phyloP scores from a whole-genome alignment of 2,113 vertebrate genomes.

The Myiagra hebetior region DNA sequence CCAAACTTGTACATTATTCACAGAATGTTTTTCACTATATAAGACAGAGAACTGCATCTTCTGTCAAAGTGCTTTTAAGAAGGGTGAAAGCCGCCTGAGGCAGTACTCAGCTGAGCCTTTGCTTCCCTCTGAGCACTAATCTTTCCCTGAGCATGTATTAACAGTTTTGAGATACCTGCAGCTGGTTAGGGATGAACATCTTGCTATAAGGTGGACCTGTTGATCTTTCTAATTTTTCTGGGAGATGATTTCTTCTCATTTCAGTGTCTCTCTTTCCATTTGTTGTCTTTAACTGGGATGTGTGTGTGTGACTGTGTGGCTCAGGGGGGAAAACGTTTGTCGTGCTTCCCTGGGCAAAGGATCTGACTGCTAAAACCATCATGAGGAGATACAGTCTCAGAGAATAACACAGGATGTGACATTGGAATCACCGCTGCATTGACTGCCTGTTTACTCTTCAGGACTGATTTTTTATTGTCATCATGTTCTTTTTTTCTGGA shows the following conservation, averaged over 20 bases:
- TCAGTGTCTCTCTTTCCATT: not conserved
- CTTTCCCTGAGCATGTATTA: not conserved
- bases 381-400: not conserved
- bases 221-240: not conserved
- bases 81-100: not conserved
- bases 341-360: not conserved
- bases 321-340: accelerated
- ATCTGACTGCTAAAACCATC: not conserved
- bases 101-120: not conserved
- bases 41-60: not conserved
- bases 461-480: not conserved
- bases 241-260: not conserved
- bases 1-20: not conserved
- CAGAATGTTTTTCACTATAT: not conserved
- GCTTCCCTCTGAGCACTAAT: not conserved
- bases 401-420: not conserved
- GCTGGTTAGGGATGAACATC: not conserved
- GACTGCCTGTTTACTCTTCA: not conserved
- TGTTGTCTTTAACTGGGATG: not conserved
- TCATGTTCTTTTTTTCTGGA: slow-evolving; percentile 25
- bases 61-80: not conserved
- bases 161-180: not conserved
- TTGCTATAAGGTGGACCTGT: not conserved
- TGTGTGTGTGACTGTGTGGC: not conserved
- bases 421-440: not conserved